Evolutionary conservation across 2,797 vertebrate species (phyloP).

Genomic region (Halcyon chelicuti): DNA sequence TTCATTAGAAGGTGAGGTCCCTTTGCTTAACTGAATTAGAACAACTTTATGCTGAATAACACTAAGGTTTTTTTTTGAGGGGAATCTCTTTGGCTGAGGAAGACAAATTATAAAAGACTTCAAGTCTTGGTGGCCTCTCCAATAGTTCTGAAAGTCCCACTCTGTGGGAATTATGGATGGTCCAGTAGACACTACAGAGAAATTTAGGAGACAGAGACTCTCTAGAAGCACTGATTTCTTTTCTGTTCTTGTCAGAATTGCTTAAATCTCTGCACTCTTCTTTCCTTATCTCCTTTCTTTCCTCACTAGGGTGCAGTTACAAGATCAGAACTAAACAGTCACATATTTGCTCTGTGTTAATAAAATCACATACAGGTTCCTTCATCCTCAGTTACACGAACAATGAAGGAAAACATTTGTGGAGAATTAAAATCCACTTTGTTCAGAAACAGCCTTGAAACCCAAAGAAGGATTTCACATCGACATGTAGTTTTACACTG

Average conservation of each 20-base stretch:
- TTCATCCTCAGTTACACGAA: conserved; percentile 3
- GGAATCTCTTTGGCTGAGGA: neutral
- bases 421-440: conserved; percentile 46
- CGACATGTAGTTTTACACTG: conserved; percentile 49
- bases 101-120: neutral
- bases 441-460: conserved; percentile 57
- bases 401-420: conserved; percentile 43
- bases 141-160: neutral
- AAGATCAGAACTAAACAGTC: conserved; percentile 46
- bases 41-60: neutral
- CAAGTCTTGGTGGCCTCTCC: neutral
- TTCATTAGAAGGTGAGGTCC: neutral
- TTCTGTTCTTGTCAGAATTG: conserved; percentile 35
- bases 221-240: neutral
- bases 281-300: neutral
- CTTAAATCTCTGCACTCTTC: conserved; percentile 15
- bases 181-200: neutral
- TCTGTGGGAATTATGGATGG: neutral
- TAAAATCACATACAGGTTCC: neutral
- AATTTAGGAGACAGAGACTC: conserved; percentile 45
- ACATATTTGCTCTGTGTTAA: conserved; percentile 29
- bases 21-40: neutral
- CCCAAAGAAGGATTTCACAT: conserved; percentile 52
- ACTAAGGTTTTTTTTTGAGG: neutral
- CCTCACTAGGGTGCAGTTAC: neutral